These are phyloP conservation scores for Drosophila pseudoobscura DNA, from an alignment of 1,140 invertebrate genomes.

Conservation along the genomic window DNA sequence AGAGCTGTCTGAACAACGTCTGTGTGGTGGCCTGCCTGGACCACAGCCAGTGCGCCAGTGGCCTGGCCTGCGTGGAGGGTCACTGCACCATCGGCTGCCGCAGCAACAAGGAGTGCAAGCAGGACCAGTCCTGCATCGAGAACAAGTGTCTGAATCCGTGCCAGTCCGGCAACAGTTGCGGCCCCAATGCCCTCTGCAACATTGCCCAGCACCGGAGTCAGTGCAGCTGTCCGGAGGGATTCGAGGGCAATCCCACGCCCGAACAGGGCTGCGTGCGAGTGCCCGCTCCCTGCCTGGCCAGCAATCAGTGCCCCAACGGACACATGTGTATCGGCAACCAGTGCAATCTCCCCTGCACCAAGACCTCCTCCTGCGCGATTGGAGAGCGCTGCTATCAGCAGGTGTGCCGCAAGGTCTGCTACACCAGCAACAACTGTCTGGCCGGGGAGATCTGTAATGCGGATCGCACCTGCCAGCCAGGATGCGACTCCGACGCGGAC, in stretches of 20 bases:
- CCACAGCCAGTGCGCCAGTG: slow-evolving; percentile 90
- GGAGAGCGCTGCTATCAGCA: slow-evolving; percentile 92
- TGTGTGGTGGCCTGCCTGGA: slow-evolving; percentile 90
- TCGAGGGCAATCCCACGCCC: slow-evolving; percentile 93
- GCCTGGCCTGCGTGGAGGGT: slow-evolving; percentile 91
- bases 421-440: slow-evolving; percentile 93
- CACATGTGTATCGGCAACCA: slow-evolving; percentile 90
- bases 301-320: slow-evolving; percentile 88
- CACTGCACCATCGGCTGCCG: slow-evolving; percentile 92
- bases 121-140: slow-evolving; percentile 90
- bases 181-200: slow-evolving; percentile 92
- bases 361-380: slow-evolving; percentile 89
- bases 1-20: slow-evolving; percentile 90
- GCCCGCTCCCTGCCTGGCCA: slow-evolving; percentile 86
- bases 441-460: slow-evolving; percentile 93
- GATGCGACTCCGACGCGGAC: slow-evolving; percentile 92
- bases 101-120: slow-evolving; percentile 90
- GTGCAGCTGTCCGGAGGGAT: slow-evolving; percentile 92
- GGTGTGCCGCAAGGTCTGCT: slow-evolving; percentile 93
- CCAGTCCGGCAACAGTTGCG: slow-evolving; percentile 89
- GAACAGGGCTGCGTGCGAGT: slow-evolving; percentile 93
- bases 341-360: slow-evolving; percentile 90
- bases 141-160: slow-evolving; percentile 94
- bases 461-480: slow-evolving; percentile 91
- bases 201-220: slow-evolving; percentile 88